Conservation (phyloP, 1,140 invertebrate species). For the Pogonomyrmex californicus region DNA sequence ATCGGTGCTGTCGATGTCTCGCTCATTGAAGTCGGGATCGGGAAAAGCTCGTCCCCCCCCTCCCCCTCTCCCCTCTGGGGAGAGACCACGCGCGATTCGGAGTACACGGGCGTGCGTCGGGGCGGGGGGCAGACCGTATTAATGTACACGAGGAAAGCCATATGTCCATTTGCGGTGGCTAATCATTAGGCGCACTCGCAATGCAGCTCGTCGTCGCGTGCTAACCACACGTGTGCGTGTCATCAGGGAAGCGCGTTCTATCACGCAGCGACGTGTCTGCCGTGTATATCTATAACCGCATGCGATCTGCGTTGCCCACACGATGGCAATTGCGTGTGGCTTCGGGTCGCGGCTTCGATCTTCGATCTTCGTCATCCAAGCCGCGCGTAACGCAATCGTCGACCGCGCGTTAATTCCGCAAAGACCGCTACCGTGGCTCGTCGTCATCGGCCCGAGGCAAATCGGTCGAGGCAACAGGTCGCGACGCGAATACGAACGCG, state of each 20-base stretch:
- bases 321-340: constrained; percentile 26
- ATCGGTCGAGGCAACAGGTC: constrained; percentile 29
- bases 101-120: not conserved
- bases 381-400: constrained; percentile 1
- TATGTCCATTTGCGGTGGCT: constrained; percentile 52
- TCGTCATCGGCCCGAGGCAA: not conserved
- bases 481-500: not conserved
- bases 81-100: not conserved
- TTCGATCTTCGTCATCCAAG: constrained; percentile 17
- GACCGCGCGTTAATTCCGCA: not conserved
- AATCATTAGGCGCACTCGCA: constrained; percentile 46
- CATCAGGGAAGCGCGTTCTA: constrained; percentile 61
- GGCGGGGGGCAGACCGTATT: not conserved
- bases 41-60: no score
- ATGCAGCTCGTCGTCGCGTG: constrained; percentile 52
- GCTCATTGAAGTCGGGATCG: not conserved
- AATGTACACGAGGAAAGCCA: constrained; percentile 37
- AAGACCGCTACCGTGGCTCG: not conserved
- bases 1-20: no score
- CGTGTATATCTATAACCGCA: constrained; percentile 8
- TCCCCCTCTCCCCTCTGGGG: no score
- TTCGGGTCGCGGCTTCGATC: not conserved
- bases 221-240: constrained; percentile 62
- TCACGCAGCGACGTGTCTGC: constrained; percentile 39
- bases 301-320: not conserved